Evolutionary conservation across 1,140 invertebrate genomes (phyloP), one percentile per base, ranked within the genome.

Genomic region (Phortica variegata): DNA sequence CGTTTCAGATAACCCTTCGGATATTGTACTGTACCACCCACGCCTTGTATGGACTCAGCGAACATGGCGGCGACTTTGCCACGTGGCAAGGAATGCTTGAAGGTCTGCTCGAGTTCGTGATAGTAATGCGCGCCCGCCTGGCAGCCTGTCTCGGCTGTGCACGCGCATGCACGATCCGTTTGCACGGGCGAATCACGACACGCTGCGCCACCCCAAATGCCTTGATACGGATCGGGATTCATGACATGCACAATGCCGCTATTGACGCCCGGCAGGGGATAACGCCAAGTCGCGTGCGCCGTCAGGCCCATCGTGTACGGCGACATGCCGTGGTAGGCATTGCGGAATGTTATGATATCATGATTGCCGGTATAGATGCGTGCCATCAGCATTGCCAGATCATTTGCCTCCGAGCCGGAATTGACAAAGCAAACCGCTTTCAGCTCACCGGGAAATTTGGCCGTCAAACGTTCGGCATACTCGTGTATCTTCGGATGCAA

Each of bases 381-480:
- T 0, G 95, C 89, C 77, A 99, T 82, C 10, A 94, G 65, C 48
- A 95, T 81, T 0, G 95, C 95, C 31, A 98, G 77, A 74, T 98
- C 96, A 76, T 97, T 98, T 0, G 96, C 95, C 80, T 98, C 96
- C 6, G 93, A 95, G 0, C 96, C 95, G 72, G 93, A 97, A 70
- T 98, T 99, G 0, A 93, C 88, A 61, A 97, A 86, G 75, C 96
- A 97, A 15, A 92, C 88, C 12, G 90, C 90, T 76, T 94, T 93
- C 5, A 97, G 79, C 65, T 93, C 81, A 2, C 83, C 87, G 1
- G 95, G 94, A 37, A 99, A 78, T 75, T 88, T 96, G 2, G 79
- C 71, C 0, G 83, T 83, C 37, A 99, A 79, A 70, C 87, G 86
- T 63, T 90, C 84, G 0, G 89, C 86, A 77, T 97, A 99, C 77